A percentile compares a stretch with the other conserved stretches of the same genome.
phyloP scores from a whole-genome alignment of 2,797 vertebrate species.

The Valencia hispanica region DNA sequence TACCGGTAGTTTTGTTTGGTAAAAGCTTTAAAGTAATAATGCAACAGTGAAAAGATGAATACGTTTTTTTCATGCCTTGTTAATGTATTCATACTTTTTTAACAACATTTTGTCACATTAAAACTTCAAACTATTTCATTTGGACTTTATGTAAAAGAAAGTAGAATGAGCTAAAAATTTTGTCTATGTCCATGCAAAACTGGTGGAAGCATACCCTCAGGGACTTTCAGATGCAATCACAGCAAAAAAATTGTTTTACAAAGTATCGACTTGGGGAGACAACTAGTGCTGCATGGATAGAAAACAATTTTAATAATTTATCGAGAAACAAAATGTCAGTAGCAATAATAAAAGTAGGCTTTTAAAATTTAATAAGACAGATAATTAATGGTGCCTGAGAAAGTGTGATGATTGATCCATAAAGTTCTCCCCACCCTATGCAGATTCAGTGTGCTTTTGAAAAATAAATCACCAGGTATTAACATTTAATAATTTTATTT shows the following conservation, averaged over 20 bases:
- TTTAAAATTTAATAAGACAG: background rate
- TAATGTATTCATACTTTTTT: too few species aligned
- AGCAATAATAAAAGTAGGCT: background rate
- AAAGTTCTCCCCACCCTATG: background rate
- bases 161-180: background rate
- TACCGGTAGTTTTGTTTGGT: background rate
- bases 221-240: background rate
- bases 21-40: slow-evolving; percentile 7
- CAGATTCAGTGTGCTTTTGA: background rate
- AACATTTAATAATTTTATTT: background rate
- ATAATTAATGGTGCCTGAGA: background rate
- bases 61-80: too few species aligned
- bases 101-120: background rate
- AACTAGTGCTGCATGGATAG: background rate
- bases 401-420: background rate
- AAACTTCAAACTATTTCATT: background rate
- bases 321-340: background rate
- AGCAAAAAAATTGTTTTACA: background rate
- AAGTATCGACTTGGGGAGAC: background rate
- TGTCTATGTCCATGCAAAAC: too few species aligned
- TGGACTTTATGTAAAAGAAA: background rate
- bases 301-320: background rate
- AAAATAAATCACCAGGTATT: background rate
- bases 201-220: too few species aligned
- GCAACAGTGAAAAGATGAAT: background rate